Percentiles rank a stretch among this genome's conserved stretches.
phyloP scores from a whole-genome alignment of 2,888 invertebrate genomes.

The Nycteola revayana region DNA sequence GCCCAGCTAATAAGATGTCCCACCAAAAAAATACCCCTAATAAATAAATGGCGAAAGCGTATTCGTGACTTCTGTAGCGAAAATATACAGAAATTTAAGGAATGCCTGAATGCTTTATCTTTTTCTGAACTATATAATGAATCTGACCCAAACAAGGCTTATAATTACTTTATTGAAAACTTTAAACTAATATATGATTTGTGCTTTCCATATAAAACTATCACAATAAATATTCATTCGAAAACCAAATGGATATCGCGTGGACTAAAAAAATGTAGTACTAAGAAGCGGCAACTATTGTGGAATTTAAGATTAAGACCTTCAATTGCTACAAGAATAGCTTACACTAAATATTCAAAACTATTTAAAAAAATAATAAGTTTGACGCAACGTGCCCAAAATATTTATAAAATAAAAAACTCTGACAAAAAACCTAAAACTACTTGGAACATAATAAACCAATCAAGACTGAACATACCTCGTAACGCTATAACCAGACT shows the following conservation, averaged over 20 bases:
- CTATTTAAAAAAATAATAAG: slow-evolving; percentile 1
- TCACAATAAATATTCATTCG: slow-evolving; percentile 1
- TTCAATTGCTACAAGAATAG: slow-evolving; percentile 1
- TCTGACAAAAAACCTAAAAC: slow-evolving; percentile 1
- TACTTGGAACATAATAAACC: slow-evolving; percentile 3
- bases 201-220: slow-evolving; percentile 3
- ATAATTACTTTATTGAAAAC: slow-evolving; percentile 1
- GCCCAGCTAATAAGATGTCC: slow-evolving; percentile 1
- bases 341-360: slow-evolving; percentile 2
- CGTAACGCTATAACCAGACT: slow-evolving; percentile 1
- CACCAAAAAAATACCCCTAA: background rate
- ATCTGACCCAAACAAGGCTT: slow-evolving; percentile 2
- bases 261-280: slow-evolving; percentile 2
- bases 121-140: slow-evolving; percentile 3
- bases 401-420: background rate
- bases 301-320: slow-evolving; percentile 3
- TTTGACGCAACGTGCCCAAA: too few relatives aligned
- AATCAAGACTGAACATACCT: slow-evolving; percentile 1
- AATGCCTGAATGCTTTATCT: slow-evolving; percentile 1
- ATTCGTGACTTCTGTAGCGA: background rate
- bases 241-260: slow-evolving; percentile 2
- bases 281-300: background rate
- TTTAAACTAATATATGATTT: slow-evolving; percentile 2
- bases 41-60: background rate
- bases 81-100: slow-evolving; percentile 1